A percentile compares a stretch with the other conserved stretches of the same genome.
These are phyloP conservation scores for Anas bernieri DNA, from an alignment of 2,797 vertebrate species.

Conservation along the genomic window DNA sequence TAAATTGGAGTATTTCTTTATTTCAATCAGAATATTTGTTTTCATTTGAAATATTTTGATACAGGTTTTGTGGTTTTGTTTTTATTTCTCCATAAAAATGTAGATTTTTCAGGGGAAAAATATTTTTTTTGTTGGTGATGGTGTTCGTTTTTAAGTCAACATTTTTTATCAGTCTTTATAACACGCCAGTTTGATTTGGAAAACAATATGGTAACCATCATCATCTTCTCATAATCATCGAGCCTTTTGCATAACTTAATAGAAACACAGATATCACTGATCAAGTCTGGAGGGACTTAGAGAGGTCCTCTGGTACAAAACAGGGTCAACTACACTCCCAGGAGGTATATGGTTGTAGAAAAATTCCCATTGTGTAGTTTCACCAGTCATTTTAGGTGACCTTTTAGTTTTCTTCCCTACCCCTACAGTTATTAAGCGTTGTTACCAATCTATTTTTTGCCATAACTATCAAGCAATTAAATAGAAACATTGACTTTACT, in stretches of 20 bases:
- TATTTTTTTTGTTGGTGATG: too few relatives aligned
- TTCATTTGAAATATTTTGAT: conserved; percentile 27
- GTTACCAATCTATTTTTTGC: neutral
- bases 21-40: conserved; percentile 58
- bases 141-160: neutral
- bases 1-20: conserved; percentile 23
- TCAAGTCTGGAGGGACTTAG: neutral
- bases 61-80: neutral
- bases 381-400: neutral
- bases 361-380: neutral
- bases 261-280: neutral
- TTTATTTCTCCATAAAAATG: neutral
- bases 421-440: neutral
- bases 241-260: neutral
- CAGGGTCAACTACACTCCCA: neutral
- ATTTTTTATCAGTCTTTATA: neutral
- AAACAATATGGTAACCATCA: neutral
- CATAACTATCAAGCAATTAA: neutral
- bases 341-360: neutral
- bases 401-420: neutral
- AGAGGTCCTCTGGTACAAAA: neutral
- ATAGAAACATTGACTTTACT: neutral
- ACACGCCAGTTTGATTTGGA: neutral
- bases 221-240: neutral
- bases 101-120: neutral